Base-by-base conservation (phyloP, 2,888 invertebrate genomes). In the Drosophila koepferae region DNA sequence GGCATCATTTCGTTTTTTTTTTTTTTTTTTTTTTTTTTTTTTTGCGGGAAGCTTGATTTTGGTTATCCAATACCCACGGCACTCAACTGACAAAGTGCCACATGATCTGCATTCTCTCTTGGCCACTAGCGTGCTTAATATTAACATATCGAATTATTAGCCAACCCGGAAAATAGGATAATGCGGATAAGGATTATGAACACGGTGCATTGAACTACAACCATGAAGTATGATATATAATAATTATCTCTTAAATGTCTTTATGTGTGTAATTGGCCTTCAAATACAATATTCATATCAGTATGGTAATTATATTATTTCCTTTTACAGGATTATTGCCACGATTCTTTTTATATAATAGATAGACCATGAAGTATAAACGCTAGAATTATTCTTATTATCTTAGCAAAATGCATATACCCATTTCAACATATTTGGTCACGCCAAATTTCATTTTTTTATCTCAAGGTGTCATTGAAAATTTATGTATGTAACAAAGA, bases 151-250 rank as follows among this genome's bases (percentile, higher is more conserved):
- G 82, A 88, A 86, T 90, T 89, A 90, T 91, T 86, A 91, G 88
- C 86, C 85, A 79, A 85, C 82, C 84, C 90, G 89, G 91, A 91
- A 91, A 90, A 91, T 89, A 78, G 91, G 92, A 91, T 91, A 90
- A 91, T 77, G 81, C 66, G 81, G 81, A 83, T 85, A 79, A 85
- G 81, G 84, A 85, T 66, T 80, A 86, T 63, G 48, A 69, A 70
- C 62, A 74, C 58, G n/a, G 46, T 40, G 61, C 53, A 53, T 48
- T 56, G 49, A 58, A 28, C 51, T 40, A 20, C 59, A 18, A 76
- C 75, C 82, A 81, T 83, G 72, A 80, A 75, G 77, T 81, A 84
- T 84, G 77, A 83, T 82, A 86, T 86, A 87, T 79, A 82, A 77
- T 84, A 90, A 91, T 91, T 90, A 90, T 86, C 89, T 89, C 53